Evolutionary conservation across 1,140 invertebrate genomes (phyloP).

Genomic region (Samia ricini): DNA sequence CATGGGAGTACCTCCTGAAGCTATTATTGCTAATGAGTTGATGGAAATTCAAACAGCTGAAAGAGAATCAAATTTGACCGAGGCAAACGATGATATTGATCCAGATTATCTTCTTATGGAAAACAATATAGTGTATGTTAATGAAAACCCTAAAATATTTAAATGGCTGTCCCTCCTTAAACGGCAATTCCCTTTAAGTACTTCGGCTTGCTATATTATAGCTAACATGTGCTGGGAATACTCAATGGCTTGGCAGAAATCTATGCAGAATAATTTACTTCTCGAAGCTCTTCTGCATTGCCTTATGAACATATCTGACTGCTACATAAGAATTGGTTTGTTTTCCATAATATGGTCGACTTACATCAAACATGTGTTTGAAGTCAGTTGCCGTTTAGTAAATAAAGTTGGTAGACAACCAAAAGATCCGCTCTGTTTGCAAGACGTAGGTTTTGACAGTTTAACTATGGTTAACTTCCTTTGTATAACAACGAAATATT

Average conservation of each 20-base stretch:
- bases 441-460: constrained; percentile 87
- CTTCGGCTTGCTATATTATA: constrained; percentile 87
- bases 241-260: constrained; percentile 90
- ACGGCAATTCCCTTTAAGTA: constrained; percentile 90
- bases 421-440: constrained; percentile 88
- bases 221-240: constrained; percentile 95
- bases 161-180: constrained; percentile 81
- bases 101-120: constrained; percentile 51
- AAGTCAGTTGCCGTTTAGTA: constrained; percentile 86
- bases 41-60: constrained; percentile 39
- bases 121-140: constrained; percentile 49
- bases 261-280: constrained; percentile 82
- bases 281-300: constrained; percentile 82
- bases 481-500: constrained; percentile 82
- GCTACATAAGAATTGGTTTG: constrained; percentile 84
- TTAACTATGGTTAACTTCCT: constrained; percentile 84
- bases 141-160: constrained; percentile 71
- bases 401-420: constrained; percentile 94
- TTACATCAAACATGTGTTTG: constrained; percentile 87
- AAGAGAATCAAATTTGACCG: constrained; percentile 17
- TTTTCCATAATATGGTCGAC: constrained; percentile 93
- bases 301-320: constrained; percentile 79
- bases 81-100: constrained; percentile 35
- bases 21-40: constrained; percentile 58
- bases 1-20: constrained; percentile 82